Evolutionary conservation across 2,888 invertebrate species (phyloP).

Genomic region (Cerastoderma edule): DNA sequence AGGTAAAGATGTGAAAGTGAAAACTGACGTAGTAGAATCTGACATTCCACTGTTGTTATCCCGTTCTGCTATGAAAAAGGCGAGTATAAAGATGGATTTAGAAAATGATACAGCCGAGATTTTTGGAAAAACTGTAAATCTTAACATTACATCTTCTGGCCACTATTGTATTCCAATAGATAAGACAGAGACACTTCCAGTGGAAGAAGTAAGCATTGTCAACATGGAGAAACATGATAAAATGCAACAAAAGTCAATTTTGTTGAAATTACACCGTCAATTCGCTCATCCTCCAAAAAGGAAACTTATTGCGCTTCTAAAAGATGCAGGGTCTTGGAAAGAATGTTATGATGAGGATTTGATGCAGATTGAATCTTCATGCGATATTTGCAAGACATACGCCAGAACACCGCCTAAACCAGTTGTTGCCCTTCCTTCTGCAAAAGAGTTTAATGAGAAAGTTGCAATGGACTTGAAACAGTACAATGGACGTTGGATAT

Average conservation of each 20-base stretch:
- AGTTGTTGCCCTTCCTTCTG: constrained; percentile 42
- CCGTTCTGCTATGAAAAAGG: constrained; percentile 36
- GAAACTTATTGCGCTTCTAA: constrained; percentile 27
- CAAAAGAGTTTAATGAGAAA: constrained; percentile 43
- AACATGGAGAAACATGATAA: constrained; percentile 26
- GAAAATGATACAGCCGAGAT: constrained; percentile 50
- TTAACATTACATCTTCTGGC: constrained; percentile 48
- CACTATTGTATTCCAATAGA: constrained; percentile 47
- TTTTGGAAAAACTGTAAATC: constrained; percentile 25
- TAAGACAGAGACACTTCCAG: constrained; percentile 24
- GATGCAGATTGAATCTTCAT: constrained; percentile 17
- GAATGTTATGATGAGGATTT: constrained; percentile 22
- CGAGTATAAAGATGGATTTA: constrained; percentile 40
- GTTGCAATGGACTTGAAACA: constrained; percentile 55
- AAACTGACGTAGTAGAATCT: constrained; percentile 46
- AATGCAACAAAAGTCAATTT: neutral
- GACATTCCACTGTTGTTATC: constrained; percentile 40
- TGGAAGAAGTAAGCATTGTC: constrained; percentile 36
- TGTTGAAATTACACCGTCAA: constrained; percentile 21
- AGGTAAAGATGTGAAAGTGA: constrained; percentile 32
- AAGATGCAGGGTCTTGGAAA: constrained; percentile 38
- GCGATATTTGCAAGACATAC: constrained; percentile 42
- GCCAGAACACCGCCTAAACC: constrained; percentile 43
- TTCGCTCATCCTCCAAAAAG: constrained; percentile 38
- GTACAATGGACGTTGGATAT: constrained; percentile 38